These are phyloP conservation scores for Diachrysia chrysitis DNA, from an alignment of 2,888 invertebrate species.

Conservation along the genomic window DNA sequence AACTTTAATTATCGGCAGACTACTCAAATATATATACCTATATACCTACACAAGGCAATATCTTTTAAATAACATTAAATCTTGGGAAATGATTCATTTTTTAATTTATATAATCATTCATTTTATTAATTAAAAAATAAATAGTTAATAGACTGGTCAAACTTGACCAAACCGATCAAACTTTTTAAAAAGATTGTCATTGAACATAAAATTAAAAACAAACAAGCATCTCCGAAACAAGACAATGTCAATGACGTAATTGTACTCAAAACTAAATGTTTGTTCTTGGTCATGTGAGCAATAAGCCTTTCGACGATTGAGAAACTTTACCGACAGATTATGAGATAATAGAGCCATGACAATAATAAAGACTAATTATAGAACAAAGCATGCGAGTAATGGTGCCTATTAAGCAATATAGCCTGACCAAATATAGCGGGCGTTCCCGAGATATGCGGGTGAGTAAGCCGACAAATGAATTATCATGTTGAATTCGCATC, in stretches of 20 bases:
- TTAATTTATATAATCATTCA: no score
- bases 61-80: no score
- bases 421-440: neutral
- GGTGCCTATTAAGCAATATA: constrained; percentile 21
- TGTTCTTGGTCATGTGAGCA: constrained; percentile 5
- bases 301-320: constrained; percentile 17
- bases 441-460: neutral
- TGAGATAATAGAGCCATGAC: constrained; percentile 17
- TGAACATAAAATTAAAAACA: neutral
- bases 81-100: no score
- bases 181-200: no score
- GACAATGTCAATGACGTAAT: neutral
- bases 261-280: neutral
- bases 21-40: no score
- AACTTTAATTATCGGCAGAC: no score
- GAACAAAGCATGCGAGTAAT: constrained; percentile 45
- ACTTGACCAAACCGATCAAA: no score
- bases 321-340: constrained; percentile 23
- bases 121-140: no score
- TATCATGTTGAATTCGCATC: neutral
- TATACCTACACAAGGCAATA: no score
- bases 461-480: neutral
- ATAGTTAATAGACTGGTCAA: no score
- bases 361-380: neutral
- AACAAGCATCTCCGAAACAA: neutral